Conservation (phyloP, 2,888 invertebrate genomes). For the Dromius quadrimaculatus region DNA sequence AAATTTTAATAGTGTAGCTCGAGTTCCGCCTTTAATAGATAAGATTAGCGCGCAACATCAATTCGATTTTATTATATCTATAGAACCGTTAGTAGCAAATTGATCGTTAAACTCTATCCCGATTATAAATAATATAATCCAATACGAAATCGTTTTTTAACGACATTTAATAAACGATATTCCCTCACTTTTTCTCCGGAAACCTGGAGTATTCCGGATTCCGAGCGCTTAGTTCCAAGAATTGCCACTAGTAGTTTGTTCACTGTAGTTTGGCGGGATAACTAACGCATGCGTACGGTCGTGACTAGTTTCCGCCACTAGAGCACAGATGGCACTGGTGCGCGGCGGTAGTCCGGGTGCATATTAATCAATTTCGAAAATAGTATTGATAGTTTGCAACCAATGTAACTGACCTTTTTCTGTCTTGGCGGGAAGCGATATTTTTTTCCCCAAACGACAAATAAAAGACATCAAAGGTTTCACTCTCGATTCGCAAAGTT, state of each 20-base stretch:
- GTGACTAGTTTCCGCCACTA: conserved; percentile 60
- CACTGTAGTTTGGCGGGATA: conserved; percentile 47
- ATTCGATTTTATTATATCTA: conserved; percentile 31
- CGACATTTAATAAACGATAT: conserved; percentile 36
- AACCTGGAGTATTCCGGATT: background rate
- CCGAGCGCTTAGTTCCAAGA: conserved; percentile 20
- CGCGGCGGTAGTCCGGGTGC: conserved; percentile 21
- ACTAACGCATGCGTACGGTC: conserved; percentile 35
- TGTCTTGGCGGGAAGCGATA: conserved; percentile 40
- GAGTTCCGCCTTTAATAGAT: conserved; percentile 6
- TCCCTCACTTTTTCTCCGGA: conserved; percentile 10
- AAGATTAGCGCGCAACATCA: conserved; percentile 18
- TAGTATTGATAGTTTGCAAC: conserved; percentile 41
- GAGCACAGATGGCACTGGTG: conserved; percentile 60
- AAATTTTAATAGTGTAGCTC: conserved; percentile 43
- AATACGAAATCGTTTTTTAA: conserved; percentile 37
- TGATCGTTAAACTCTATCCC: conserved; percentile 31
- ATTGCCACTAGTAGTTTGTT: conserved; percentile 35
- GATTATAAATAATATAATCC: conserved; percentile 42
- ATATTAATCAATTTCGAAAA: conserved; percentile 51
- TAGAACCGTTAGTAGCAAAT: conserved; percentile 33
- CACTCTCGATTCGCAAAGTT: conserved; percentile 49
- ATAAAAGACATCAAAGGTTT: conserved; percentile 52
- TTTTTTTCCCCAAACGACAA: conserved; percentile 42
- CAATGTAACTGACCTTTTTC: conserved; percentile 45